Percentiles rank a stretch among this genome's conserved stretches.
Evolutionary conservation across 2,797 vertebrate genomes (phyloP).

Genomic region (Gadopsis bispinosus): DNA sequence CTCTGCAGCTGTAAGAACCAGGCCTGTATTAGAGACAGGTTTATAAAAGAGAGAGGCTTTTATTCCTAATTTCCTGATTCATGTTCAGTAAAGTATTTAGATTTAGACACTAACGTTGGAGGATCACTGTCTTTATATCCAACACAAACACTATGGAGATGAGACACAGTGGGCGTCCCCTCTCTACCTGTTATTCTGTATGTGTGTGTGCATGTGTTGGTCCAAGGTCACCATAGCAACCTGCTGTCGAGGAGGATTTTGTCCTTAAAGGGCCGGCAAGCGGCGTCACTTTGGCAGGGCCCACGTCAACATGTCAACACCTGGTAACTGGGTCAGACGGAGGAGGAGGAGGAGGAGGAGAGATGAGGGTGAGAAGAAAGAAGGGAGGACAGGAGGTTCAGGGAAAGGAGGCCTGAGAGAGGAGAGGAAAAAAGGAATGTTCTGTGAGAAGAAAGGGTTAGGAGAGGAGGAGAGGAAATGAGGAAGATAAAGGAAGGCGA

Average conservation of each 20-base stretch:
- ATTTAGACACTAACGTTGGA: background rate
- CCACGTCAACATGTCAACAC: slow-evolving; percentile 38
- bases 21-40: background rate
- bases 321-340: slow-evolving; percentile 11
- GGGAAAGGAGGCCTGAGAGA: background rate
- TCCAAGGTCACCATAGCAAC: slow-evolving; percentile 52
- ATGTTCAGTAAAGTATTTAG: too few species aligned
- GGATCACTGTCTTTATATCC: background rate
- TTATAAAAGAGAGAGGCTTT: too few species aligned
- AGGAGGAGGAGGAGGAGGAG: background rate
- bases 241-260: slow-evolving; percentile 25
- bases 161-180: background rate
- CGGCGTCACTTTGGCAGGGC: background rate
- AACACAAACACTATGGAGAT: slow-evolving; percentile 2
- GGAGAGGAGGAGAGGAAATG: too few species aligned
- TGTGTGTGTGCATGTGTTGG: slow-evolving; percentile 29
- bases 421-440: background rate
- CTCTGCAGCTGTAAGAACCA: background rate
- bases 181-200: slow-evolving; percentile 12
- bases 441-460: too few species aligned
- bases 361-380: background rate
- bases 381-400: background rate
- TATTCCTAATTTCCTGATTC: too few species aligned
- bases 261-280: slow-evolving; percentile 31
- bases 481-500: background rate